Percentiles rank a stretch among this genome's conserved stretches.
Conservation (phyloP, 2,797 vertebrate species). For the Parambassis ranga region DNA sequence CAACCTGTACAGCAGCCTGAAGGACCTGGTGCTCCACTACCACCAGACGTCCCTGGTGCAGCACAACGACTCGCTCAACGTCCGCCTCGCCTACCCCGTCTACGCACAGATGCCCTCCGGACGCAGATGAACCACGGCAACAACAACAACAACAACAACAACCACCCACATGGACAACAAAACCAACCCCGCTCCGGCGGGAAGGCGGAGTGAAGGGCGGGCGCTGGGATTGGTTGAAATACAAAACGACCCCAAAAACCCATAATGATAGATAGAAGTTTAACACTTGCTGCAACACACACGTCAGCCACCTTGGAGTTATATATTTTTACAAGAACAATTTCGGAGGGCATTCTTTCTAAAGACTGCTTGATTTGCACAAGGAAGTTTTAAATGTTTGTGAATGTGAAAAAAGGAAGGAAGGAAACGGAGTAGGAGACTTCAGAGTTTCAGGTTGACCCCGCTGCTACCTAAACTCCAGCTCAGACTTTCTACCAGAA, state of each 20-base stretch:
- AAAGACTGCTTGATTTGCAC: constrained; percentile 99
- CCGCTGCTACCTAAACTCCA: constrained; percentile 88
- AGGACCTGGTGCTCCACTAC: constrained; percentile 97
- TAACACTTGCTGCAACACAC: constrained; percentile 78
- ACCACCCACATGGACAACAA: constrained; percentile 28
- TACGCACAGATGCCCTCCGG: constrained; percentile 91
- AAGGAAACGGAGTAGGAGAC: constrained; percentile 78
- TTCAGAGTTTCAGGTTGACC: constrained; percentile 75
- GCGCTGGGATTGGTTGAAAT: background rate
- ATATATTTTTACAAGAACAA: constrained; percentile 92
- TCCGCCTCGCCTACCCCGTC: constrained; percentile 92
- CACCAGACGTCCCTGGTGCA: constrained; percentile 94
- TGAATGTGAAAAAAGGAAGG: constrained; percentile 92
- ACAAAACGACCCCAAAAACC: constrained; percentile 38
- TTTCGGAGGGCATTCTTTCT: constrained; percentile 95
- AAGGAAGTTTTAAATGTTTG: constrained; percentile 94
- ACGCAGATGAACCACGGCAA: constrained; percentile 85
- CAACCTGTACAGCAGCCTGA: constrained; percentile 94
- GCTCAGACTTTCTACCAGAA: constrained; percentile 78
- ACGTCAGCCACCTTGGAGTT: constrained; percentile 87
- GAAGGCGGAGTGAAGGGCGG: constrained; percentile 3
- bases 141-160: background rate
- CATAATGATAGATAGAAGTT: constrained; percentile 46
- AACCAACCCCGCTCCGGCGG: constrained; percentile 5
- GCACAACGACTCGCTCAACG: constrained; percentile 96